Conservation (phyloP, 2,113 vertebrate species). For the Pyrgilauda ruficollis region DNA sequence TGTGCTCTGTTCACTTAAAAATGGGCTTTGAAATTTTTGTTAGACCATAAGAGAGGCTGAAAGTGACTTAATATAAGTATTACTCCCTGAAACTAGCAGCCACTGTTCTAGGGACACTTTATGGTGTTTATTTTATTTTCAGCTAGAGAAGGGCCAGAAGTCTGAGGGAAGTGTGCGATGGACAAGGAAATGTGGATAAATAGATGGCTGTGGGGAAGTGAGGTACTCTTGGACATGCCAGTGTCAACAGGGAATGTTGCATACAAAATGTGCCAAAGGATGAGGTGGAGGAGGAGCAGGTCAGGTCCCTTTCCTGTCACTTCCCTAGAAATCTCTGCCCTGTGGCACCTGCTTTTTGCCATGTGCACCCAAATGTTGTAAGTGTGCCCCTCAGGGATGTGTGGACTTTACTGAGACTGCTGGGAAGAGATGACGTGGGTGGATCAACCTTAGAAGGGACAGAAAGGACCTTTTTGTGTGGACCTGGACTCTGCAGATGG, state of each 20-base stretch:
- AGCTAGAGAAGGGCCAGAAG: not conserved
- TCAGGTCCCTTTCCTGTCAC: not conserved
- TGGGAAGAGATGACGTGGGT: not conserved
- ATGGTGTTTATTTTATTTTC: not conserved
- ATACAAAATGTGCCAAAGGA: not conserved
- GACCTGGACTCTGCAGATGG: not conserved
- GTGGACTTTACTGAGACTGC: not conserved
- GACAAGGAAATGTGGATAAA: not conserved
- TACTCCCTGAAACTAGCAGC: not conserved
- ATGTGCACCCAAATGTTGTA: accelerated
- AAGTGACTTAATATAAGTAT: not conserved
- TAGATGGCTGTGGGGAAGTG: not conserved
- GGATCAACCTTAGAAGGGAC: not conserved
- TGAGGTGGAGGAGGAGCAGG: not conserved
- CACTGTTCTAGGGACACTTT: not conserved
- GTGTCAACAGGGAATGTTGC: not conserved
- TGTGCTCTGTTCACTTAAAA: not conserved
- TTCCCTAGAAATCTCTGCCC: not conserved
- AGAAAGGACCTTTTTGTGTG: not conserved
- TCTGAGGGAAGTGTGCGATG: not conserved
- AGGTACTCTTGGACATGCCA: not conserved
- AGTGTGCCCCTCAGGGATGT: not conserved
- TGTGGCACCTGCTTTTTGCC: accelerated
- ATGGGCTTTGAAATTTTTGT: not conserved
- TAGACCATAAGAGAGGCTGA: not conserved